A percentile compares a stretch with the other conserved stretches of the same genome.
Evolutionary conservation across 2,113 vertebrate species (phyloP).

Genomic region (Donacobius atricapilla): DNA sequence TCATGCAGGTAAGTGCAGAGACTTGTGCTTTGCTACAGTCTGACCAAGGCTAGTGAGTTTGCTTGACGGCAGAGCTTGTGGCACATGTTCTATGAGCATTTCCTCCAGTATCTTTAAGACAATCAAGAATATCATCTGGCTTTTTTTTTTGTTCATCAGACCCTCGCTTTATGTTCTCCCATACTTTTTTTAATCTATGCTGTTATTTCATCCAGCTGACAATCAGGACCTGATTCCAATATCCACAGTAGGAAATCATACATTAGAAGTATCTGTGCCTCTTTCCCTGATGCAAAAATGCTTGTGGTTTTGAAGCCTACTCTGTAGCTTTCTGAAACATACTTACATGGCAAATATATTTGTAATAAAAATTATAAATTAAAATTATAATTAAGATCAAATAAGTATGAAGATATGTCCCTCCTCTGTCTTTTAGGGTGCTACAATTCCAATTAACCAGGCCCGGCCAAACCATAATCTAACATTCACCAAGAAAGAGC

Average conservation of each 20-base stretch:
- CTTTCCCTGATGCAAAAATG: background rate
- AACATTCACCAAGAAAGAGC: conserved; percentile 84
- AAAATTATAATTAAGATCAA: background rate
- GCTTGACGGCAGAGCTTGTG: accelerated
- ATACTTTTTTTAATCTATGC: background rate
- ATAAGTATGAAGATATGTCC: background rate
- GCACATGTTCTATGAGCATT: background rate
- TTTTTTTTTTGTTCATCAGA: background rate
- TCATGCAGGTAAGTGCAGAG: background rate
- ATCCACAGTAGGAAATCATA: background rate
- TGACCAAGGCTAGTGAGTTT: background rate
- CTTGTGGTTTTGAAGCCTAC: background rate
- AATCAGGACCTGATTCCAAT: background rate
- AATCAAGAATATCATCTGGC: background rate
- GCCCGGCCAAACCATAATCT: conserved; percentile 83
- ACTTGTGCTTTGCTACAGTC: background rate
- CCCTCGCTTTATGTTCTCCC: background rate
- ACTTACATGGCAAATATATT: background rate
- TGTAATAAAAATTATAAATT: background rate
- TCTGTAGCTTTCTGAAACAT: background rate
- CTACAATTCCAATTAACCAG: conserved; percentile 85
- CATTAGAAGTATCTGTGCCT: background rate
- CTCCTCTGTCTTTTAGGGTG: conserved; percentile 67
- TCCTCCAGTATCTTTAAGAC: background rate
- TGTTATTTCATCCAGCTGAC: background rate